Base-by-base conservation (phyloP, 2,888 invertebrate genomes). In the Zelleria hepariella region DNA sequence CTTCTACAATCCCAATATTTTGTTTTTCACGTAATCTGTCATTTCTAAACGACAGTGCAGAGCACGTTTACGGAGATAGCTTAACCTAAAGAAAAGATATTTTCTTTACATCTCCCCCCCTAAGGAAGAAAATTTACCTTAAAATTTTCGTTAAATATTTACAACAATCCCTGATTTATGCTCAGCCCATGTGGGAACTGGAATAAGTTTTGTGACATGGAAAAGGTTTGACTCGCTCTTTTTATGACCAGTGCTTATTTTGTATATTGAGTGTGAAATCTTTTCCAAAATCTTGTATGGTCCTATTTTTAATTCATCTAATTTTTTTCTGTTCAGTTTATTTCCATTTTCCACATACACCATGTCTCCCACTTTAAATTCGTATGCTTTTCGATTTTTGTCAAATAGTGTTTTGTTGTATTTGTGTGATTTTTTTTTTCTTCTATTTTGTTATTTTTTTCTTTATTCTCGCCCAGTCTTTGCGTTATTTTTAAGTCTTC, bases 321-420 rank as follows among this genome's bases (percentile, higher is more conserved):
- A 32, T 58, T 62, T 61, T 15, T 48, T 59, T 23, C 56, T 62
- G 21, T 42, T 26, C 7, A 32, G 32, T 32, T 32, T 32, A 10
- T 32, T 32, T 32, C 71, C 71, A 61, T 73, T 70, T 57, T 72
- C 72, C 0, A 72, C 67, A 56, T 58, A 62, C 18, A 62, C 60
- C n/a, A 25, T 59, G 26, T 55, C 55, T 25, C 55, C 55, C 27
- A 48, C 18, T 21, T 57, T 48, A 15, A 47, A 47, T n/a, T 58
- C 20, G 5, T 24, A 8, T 10, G n/a, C 7, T n/a, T 24, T 58
- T 32, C 49, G 5, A 47, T 47, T 58, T 58, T 32, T 20, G 6
- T 58, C 48, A 24, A 48, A 49, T 2, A 49, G 4, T 58, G 15
- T 2, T 21, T 55, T 55, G 26, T 58, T 58, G 15, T 49, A 58